Evolutionary conservation across 2,888 invertebrate species (phyloP).

Genomic region (Thera britannica): DNA sequence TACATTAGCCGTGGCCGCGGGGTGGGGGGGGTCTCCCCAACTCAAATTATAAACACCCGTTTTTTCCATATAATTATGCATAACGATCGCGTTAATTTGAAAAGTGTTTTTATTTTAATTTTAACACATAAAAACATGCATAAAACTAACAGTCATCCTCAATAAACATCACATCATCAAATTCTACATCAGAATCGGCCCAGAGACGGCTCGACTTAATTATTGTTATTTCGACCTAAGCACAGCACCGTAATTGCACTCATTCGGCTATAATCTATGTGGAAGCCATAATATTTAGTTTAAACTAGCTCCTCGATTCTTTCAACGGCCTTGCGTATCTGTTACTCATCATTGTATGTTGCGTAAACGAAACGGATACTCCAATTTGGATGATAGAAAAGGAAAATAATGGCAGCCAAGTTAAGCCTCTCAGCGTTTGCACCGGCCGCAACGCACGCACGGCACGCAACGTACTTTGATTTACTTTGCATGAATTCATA

Average conservation of each 20-base stretch:
- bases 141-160: conserved; percentile 28
- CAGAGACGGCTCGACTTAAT: conserved; percentile 57
- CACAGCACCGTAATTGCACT: conserved; percentile 64
- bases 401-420: not conserved
- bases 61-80: too few species aligned
- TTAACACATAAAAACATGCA: not conserved
- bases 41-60: too few species aligned
- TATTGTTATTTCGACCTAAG: conserved; percentile 70
- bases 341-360: conserved; percentile 55
- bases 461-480: too few species aligned
- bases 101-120: too few species aligned
- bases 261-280: conserved; percentile 64
- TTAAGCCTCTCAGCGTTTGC: too few species aligned
- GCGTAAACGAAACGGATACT: conserved; percentile 49
- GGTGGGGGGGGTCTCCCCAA: too few species aligned
- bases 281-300: conserved; percentile 64
- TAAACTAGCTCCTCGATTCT: conserved; percentile 64
- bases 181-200: conserved; percentile 37
- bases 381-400: conserved; percentile 37
- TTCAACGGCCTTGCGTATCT: conserved; percentile 59
- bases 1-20: too few species aligned
- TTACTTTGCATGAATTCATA: too few species aligned
- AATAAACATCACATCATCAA: conserved; percentile 27
- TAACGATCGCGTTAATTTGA: too few species aligned
- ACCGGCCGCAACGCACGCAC: too few species aligned